Conservation (phyloP, 2,797 vertebrate genomes). For the Gadopsis marmoratus region DNA sequence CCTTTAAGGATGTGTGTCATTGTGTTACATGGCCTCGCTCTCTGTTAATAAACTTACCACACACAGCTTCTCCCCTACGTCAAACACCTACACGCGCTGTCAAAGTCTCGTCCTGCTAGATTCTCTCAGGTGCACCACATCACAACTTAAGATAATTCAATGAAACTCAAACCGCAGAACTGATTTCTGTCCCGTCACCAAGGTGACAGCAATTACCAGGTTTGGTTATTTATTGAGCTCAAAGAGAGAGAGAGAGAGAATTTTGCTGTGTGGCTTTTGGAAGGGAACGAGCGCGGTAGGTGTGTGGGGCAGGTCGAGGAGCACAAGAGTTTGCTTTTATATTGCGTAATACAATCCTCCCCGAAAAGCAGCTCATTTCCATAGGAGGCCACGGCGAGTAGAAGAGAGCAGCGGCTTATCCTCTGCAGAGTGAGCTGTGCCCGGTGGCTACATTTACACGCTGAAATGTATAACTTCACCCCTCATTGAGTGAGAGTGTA, state of each 20-base stretch:
- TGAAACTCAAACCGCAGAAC: slow-evolving; percentile 69
- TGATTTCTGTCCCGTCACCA: slow-evolving; percentile 57
- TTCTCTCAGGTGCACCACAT: slow-evolving; percentile 57
- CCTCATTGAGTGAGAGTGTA: slow-evolving; percentile 67
- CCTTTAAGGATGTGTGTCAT: slow-evolving; percentile 52
- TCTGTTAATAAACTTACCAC: slow-evolving; percentile 53
- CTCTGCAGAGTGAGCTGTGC: slow-evolving; percentile 23
- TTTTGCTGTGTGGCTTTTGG: slow-evolving; percentile 47
- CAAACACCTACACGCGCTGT: slow-evolving; percentile 57
- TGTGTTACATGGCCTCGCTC: slow-evolving; percentile 38
- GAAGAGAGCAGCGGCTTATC: slow-evolving; percentile 44
- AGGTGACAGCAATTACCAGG: slow-evolving; percentile 73
- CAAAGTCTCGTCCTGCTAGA: slow-evolving; percentile 52
- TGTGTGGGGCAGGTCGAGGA: slow-evolving; percentile 44
- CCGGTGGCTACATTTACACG: slow-evolving; percentile 45
- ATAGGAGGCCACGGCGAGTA: slow-evolving; percentile 55
- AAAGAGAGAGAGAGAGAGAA: slow-evolving; percentile 15
- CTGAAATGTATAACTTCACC: slow-evolving; percentile 66
- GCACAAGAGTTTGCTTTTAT: slow-evolving; percentile 66
- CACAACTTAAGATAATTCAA: slow-evolving; percentile 74
- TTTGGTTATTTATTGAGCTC: slow-evolving; percentile 73
- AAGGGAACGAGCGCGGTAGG: slow-evolving; percentile 29
- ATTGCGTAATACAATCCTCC: slow-evolving; percentile 63
- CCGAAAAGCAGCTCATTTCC: slow-evolving; percentile 66
- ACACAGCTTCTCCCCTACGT: slow-evolving; percentile 37